Conservation (phyloP, 2,113 vertebrate genomes). For the Sphyrna mokarran region DNA sequence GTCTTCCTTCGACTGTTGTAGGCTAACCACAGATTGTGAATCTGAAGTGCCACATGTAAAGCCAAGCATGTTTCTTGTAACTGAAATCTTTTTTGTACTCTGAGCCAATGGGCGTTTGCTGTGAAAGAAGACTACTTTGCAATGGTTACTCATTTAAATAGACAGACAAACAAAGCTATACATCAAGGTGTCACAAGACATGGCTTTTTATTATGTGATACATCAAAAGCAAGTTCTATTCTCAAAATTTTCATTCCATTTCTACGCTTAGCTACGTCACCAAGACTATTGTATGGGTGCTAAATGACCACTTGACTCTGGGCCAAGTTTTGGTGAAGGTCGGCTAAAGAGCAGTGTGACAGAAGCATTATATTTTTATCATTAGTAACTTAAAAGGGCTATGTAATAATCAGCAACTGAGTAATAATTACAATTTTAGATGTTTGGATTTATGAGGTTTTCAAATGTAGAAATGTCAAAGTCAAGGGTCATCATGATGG, state of each 20-base stretch:
- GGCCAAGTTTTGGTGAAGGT: not conserved
- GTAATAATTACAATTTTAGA: not conserved
- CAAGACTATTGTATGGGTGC: not conserved
- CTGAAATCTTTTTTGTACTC: not conserved
- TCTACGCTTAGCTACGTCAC: not conserved
- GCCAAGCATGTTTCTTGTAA: not conserved
- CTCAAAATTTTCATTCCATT: not conserved
- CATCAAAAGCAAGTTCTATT: not conserved
- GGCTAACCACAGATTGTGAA: not conserved
- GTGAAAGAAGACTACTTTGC: not conserved
- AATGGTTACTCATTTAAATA: not conserved
- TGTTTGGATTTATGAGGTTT: not conserved
- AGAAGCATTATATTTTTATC: not conserved
- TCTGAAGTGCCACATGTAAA: not conserved
- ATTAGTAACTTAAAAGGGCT: not conserved
- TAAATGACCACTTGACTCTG: not conserved
- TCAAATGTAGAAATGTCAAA: not conserved
- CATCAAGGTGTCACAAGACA: constrained; percentile 1
- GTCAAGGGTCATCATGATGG: not conserved
- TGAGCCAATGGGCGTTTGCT: not conserved
- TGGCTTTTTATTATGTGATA: not conserved
- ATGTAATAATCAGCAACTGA: not conserved
- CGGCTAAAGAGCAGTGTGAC: not conserved
- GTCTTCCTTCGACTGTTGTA: not conserved
- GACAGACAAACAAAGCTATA: not conserved